Base-by-base conservation (phyloP, 2,797 vertebrate species). In the Cryptoprocta ferox region DNA sequence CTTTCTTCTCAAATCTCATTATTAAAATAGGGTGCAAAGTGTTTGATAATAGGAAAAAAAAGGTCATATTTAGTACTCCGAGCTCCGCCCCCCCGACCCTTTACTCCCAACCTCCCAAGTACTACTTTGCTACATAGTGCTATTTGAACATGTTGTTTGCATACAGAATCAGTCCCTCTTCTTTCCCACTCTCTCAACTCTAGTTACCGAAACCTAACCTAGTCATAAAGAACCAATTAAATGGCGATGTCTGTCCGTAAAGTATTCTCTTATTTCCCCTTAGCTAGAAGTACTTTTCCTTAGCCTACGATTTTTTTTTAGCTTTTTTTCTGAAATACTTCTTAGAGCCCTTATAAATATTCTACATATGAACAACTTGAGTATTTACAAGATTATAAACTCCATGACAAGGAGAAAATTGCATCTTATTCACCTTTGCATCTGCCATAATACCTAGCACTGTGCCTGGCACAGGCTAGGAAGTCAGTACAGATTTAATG, bases 261-360 rank as follows among this genome's bases (percentile, higher is more conserved):
- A 65, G 28, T 11, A 63, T 73, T 93, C 11, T 93, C 85, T 81
- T 73, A 89, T 80, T 95, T 56, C 26, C 91, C 35, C 80, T 82
- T 92, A 90, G 35, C 53, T 66, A 94, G 53, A 30, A 96, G 32
- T 73, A 94, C n/a, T 45, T 96, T 94, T 88, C 5, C 13, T 86
- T 89, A 85, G 73, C 19, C 35, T 92, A 63, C n/a, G 45, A 26
- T 83, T 48, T 66, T 88, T 65, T 81, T 45, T 35, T 35, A 87
- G 63, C 15, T 84, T 30, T 92, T 26, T 37, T 81, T 61, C 56
- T 59, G 56, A 86, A 96, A 89, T 39, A 91, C 81, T 93, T 91
- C 42, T 91, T 81, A 89, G 16, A 53, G 48, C 24, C 56, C 78
- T 65, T 97, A 63, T 48, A 92, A 61, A 97, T 82, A 91, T 24